Evolutionary conservation across 2,113 vertebrate genomes (phyloP).

Genomic region (Poicephalus meyeri): DNA sequence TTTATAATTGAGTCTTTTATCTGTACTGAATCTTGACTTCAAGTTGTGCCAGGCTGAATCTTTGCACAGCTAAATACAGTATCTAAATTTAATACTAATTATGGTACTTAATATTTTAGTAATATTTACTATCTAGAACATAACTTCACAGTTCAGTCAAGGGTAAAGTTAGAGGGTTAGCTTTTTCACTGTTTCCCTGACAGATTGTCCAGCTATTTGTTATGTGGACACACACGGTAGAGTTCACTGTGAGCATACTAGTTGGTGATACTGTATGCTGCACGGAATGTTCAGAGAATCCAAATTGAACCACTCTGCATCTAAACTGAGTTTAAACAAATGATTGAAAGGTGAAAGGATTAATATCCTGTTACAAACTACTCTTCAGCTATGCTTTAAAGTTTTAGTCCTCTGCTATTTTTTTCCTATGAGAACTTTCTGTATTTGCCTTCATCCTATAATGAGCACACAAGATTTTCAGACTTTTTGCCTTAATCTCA

Average conservation of each 20-base stretch:
- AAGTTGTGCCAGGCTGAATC: not conserved
- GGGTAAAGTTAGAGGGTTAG: not conserved
- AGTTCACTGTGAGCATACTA: not conserved
- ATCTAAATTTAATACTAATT: not conserved
- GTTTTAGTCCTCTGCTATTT: not conserved
- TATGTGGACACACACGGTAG: not conserved
- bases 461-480: not conserved
- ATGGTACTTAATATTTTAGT: not conserved
- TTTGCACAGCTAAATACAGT: not conserved
- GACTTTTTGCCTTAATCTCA: not conserved
- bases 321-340: not conserved
- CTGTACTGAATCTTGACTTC: not conserved
- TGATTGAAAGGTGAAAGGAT: not conserved
- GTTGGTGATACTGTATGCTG: not conserved
- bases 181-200: not conserved
- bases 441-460: not conserved
- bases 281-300: not conserved
- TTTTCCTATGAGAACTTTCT: not conserved
- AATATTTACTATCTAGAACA: not conserved
- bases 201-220: not conserved
- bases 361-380: not conserved
- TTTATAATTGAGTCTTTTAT: not conserved
- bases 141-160: not conserved
- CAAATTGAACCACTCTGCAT: not conserved
- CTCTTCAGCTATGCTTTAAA: not conserved